These are phyloP conservation scores for Aphidoletes aphidimyza DNA, from an alignment of 2,888 invertebrate species.

Conservation along the genomic window DNA sequence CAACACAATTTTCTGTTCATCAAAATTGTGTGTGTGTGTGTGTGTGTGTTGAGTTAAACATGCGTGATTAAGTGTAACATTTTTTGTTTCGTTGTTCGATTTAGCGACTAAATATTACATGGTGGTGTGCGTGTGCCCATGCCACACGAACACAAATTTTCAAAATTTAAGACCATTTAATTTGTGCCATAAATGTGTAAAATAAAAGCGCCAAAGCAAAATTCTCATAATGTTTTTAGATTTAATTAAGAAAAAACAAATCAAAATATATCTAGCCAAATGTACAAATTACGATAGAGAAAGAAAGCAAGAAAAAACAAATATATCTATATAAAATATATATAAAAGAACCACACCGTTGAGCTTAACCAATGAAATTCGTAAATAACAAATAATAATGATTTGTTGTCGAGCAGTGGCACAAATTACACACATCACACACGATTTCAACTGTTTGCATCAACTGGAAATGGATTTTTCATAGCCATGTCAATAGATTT, in stretches of 20 bases:
- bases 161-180: conserved; percentile 38
- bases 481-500: conserved; percentile 45
- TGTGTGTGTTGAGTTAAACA: too few species aligned
- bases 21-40: too few species aligned
- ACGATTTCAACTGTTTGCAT: neutral
- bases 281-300: neutral
- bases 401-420: neutral
- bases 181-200: neutral
- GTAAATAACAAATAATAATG: neutral
- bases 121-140: neutral
- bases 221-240: neutral
- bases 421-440: conserved; percentile 17
- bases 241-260: neutral
- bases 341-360: too few species aligned
- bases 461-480: conserved; percentile 47
- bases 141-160: too few species aligned
- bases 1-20: neutral
- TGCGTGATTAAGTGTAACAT: conserved; percentile 30
- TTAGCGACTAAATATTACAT: neutral
- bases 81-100: neutral
- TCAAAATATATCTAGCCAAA: neutral
- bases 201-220: neutral
- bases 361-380: neutral
- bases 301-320: neutral
- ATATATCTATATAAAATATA: too few species aligned